Evolutionary conservation across 2,888 invertebrate species (phyloP).

Genomic region (Cheilosia variabilis): DNA sequence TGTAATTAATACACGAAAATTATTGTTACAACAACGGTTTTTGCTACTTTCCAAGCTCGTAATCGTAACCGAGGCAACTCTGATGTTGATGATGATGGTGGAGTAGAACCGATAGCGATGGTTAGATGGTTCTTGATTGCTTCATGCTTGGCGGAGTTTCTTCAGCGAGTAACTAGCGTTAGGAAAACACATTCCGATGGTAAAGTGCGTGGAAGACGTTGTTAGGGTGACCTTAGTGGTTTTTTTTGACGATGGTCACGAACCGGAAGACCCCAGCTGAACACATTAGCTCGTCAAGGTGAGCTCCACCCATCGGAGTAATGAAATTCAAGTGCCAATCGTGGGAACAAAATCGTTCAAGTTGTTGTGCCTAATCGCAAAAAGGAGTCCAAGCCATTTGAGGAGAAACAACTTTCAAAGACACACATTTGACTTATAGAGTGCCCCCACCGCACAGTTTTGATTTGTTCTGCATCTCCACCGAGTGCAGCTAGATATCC

Average conservation of each 20-base stretch:
- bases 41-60: slow-evolving; percentile 26
- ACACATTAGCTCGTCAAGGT: slow-evolving; percentile 16
- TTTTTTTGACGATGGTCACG: not conserved
- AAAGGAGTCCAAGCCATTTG: slow-evolving; percentile 23
- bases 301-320: not conserved
- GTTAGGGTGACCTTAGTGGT: slow-evolving; percentile 33
- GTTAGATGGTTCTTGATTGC: slow-evolving; percentile 72
- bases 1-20: slow-evolving; percentile 72
- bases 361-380: not conserved
- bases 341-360: slow-evolving; percentile 27
- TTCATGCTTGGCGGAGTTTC: slow-evolving; percentile 66
- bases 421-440: not conserved
- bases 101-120: slow-evolving; percentile 31
- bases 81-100: slow-evolving; percentile 23
- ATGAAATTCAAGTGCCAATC: slow-evolving; percentile 9
- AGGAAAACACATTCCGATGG: not conserved
- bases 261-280: slow-evolving; percentile 34
- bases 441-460: not conserved
- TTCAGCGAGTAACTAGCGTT: slow-evolving; percentile 1
- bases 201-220: slow-evolving; percentile 1
- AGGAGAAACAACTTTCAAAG: slow-evolving; percentile 35
- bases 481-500: slow-evolving; percentile 1
- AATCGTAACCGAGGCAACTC: slow-evolving; percentile 52
- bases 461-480: not conserved
- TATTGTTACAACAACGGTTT: slow-evolving; percentile 61